Evolutionary conservation across 2,888 invertebrate species (phyloP).

Genomic region (Listrodromus nycthemerus): DNA sequence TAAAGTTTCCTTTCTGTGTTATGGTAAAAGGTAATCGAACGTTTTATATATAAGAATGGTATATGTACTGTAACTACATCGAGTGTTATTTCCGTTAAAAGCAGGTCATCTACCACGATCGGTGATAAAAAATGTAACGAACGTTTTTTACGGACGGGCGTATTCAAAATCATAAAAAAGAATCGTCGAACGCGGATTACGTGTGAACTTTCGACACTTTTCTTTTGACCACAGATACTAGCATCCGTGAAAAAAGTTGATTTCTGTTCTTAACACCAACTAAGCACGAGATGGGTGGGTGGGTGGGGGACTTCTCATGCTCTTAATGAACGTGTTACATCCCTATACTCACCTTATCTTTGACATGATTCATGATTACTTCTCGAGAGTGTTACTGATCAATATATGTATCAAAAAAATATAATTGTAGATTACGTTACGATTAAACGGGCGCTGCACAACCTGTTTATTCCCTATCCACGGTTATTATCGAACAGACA

Average conservation of each 20-base stretch:
- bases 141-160: too few species aligned
- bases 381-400: conserved; percentile 13
- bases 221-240: too few species aligned
- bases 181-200: too few species aligned
- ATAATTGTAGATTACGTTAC: conserved; percentile 54
- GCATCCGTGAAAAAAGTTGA: too few species aligned
- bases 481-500: background rate
- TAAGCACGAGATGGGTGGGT: too few species aligned
- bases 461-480: background rate
- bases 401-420: conserved; percentile 11
- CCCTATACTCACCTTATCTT: conserved; percentile 32
- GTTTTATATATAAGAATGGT: conserved; percentile 29
- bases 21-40: conserved; percentile 4
- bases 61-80: background rate
- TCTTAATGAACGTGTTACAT: background rate
- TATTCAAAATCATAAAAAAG: background rate
- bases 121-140: too few species aligned
- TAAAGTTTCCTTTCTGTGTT: background rate
- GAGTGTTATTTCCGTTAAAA: background rate
- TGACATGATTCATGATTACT: conserved; percentile 31
- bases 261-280: too few species aligned
- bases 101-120: too few species aligned
- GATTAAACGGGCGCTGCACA: conserved; percentile 22
- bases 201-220: too few species aligned
- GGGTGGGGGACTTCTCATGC: too few species aligned